A percentile compares a stretch with the other conserved stretches of the same genome.
phyloP scores from a whole-genome alignment of 2,888 invertebrate species.

The Protonemura montana region DNA sequence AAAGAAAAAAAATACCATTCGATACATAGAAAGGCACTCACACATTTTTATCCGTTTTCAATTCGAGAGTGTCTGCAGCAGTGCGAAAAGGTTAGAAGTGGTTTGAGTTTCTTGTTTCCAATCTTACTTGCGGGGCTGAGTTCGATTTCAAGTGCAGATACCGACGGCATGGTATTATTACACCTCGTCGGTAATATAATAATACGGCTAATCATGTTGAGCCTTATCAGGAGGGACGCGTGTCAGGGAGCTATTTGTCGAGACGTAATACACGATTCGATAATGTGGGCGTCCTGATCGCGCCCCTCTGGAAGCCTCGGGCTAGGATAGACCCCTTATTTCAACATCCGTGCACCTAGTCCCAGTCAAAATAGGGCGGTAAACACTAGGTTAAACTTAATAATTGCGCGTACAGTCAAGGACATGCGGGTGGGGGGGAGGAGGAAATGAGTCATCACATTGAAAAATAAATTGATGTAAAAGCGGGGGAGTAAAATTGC shows the following conservation, averaged over 20 bases:
- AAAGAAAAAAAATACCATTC: neutral
- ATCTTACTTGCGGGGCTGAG: neutral
- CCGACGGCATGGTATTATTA: neutral
- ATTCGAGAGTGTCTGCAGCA: neutral
- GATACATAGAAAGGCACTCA: neutral
- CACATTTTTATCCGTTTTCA: neutral
- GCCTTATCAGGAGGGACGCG: neutral
- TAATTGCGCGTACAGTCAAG: neutral
- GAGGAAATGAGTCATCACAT: neutral
- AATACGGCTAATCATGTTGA: neutral
- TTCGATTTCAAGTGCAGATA: neutral
- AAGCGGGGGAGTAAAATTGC: neutral
- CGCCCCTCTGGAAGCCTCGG: neutral
- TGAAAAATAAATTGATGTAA: neutral
- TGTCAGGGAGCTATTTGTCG: constrained; percentile 9
- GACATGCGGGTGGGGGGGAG: no score
- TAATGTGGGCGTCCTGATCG: neutral
- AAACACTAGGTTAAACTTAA: neutral
- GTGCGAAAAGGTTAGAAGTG: neutral
- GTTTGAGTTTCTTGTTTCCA: neutral
- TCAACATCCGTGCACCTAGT: neutral
- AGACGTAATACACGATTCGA: neutral
- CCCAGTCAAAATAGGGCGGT: neutral
- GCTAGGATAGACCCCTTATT: neutral
- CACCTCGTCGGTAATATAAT: neutral